Evolutionary conservation across 53 echinoderm and acorn worm species (phyloP).

Genomic region (Pentamera pediparva): DNA sequence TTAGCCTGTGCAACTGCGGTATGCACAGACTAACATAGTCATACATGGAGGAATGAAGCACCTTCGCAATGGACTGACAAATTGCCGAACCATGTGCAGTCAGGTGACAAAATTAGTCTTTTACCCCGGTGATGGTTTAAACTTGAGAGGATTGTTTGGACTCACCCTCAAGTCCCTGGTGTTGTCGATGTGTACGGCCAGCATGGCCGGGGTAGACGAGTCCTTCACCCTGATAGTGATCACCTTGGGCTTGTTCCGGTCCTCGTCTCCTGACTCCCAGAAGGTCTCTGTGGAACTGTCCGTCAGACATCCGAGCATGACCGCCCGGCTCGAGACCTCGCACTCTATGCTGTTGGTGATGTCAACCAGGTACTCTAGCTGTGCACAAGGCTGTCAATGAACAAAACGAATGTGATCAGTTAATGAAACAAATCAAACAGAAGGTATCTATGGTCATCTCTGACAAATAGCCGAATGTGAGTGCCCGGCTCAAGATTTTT

Average conservation of each 20-base stretch:
- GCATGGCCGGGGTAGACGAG: slow-evolving; percentile 55
- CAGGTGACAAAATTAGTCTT: too few species aligned
- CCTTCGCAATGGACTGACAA: too few species aligned
- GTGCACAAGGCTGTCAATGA: slow-evolving; percentile 52
- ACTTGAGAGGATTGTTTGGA: too few species aligned
- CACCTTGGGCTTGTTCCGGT: slow-evolving; percentile 84
- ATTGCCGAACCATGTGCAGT: too few species aligned
- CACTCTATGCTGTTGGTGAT: slow-evolving; percentile 75
- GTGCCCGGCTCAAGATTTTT: too few species aligned
- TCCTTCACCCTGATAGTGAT: slow-evolving; percentile 70
- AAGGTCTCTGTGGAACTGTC: slow-evolving; percentile 96
- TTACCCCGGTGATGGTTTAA: too few species aligned
- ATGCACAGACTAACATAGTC: too few species aligned
- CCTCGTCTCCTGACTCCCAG: slow-evolving; percentile 99
- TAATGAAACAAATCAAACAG: too few species aligned
- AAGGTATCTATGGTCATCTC: too few species aligned
- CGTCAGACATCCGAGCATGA: slow-evolving; percentile 87
- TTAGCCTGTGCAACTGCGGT: too few species aligned
- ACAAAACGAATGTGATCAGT: not conserved
- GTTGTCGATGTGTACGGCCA: slow-evolving; percentile 89
- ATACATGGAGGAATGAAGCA: too few species aligned
- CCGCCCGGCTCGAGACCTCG: slow-evolving; percentile 79
- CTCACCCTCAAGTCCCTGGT: slow-evolving; percentile 92
- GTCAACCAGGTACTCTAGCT: slow-evolving; percentile 66
- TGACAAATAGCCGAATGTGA: too few species aligned